Percentiles rank a stretch among this genome's conserved stretches.
phyloP scores from a whole-genome alignment of 37 sponge, comb jelly and placozoan species.

The Dysidea cf. avara region DNA sequence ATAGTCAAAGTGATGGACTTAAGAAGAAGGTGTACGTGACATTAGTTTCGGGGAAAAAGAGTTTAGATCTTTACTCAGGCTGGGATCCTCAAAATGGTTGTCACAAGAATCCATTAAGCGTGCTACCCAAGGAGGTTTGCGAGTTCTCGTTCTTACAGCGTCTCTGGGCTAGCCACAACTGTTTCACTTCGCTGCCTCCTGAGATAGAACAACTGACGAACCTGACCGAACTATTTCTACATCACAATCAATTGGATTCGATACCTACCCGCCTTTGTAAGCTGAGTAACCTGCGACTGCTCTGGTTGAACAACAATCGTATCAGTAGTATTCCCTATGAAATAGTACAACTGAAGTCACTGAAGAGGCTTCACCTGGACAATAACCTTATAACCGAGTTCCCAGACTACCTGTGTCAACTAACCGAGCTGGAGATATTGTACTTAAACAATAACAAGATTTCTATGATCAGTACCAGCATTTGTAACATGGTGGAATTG shows the following conservation, averaged over 20 bases:
- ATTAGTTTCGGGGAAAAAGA: slow-evolving; percentile 58
- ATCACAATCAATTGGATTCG: slow-evolving; percentile 48
- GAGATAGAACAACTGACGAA: slow-evolving; percentile 24
- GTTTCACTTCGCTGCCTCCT: slow-evolving; percentile 46
- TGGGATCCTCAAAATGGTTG: slow-evolving; percentile 44
- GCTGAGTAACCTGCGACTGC: slow-evolving; percentile 44
- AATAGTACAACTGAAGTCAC: slow-evolving; percentile 19
- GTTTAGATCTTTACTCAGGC: slow-evolving; percentile 74
- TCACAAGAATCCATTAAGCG: slow-evolving; percentile 39
- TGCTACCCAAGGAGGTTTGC: slow-evolving; percentile 50
- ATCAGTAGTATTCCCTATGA: slow-evolving; percentile 53
- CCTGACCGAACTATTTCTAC: slow-evolving; percentile 65
- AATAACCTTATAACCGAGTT: slow-evolving; percentile 42
- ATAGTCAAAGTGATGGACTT: slow-evolving; percentile 1
- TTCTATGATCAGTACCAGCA: slow-evolving; percentile 9
- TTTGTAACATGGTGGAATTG: slow-evolving; percentile 28
- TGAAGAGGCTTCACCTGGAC: slow-evolving; percentile 67
- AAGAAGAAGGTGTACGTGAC: slow-evolving; percentile 60
- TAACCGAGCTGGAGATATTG: slow-evolving; percentile 43
- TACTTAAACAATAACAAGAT: slow-evolving; percentile 66
- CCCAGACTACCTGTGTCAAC: slow-evolving; percentile 44
- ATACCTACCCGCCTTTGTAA: slow-evolving; percentile 39
- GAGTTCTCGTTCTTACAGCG: slow-evolving; percentile 42
- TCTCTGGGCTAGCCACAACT: slow-evolving; percentile 73
- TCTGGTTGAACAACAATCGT: slow-evolving; percentile 63